Evolutionary conservation across 2,113 vertebrate species (phyloP).

Genomic region (Nematolebias whitei): DNA sequence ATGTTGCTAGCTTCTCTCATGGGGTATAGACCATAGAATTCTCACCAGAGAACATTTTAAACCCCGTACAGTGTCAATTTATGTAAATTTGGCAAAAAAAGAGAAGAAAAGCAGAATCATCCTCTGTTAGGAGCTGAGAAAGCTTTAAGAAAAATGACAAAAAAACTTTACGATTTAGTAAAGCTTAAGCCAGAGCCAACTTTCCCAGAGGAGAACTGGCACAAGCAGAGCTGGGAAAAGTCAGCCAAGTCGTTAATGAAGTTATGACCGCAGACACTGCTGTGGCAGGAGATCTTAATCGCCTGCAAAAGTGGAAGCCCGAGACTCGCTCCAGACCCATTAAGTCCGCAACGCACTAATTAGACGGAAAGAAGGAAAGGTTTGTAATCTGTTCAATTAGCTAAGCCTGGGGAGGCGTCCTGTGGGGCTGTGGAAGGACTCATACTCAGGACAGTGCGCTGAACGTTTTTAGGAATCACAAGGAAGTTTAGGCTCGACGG

Average conservation of each 20-base stretch:
- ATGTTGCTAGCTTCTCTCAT: too few species aligned
- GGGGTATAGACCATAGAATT: neutral
- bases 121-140: conserved; percentile 1
- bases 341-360: conserved; percentile 59
- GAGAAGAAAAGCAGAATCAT: neutral
- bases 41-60: neutral
- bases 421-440: conserved; percentile 36
- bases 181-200: conserved; percentile 30
- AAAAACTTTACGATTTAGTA: conserved; percentile 14
- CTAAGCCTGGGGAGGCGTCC: conserved; percentile 46
- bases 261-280: conserved; percentile 58
- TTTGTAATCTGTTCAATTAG: conserved; percentile 71
- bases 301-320: conserved; percentile 34
- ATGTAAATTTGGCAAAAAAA: neutral
- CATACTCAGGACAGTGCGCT: conserved; percentile 1
- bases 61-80: conserved; percentile 6
- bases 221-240: conserved; percentile 48
- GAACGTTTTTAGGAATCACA: conserved; percentile 31
- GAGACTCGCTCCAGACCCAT: conserved; percentile 57
- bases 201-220: conserved; percentile 8
- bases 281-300: conserved; percentile 61
- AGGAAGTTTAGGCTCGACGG: neutral
- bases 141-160: conserved; percentile 6
- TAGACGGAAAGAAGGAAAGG: conserved; percentile 51
- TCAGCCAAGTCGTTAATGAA: conserved; percentile 68